Evolutionary conservation across 2,888 invertebrate species (phyloP), one percentile per base, ranked within the genome.

Genomic region (Rhingia campestris): DNA sequence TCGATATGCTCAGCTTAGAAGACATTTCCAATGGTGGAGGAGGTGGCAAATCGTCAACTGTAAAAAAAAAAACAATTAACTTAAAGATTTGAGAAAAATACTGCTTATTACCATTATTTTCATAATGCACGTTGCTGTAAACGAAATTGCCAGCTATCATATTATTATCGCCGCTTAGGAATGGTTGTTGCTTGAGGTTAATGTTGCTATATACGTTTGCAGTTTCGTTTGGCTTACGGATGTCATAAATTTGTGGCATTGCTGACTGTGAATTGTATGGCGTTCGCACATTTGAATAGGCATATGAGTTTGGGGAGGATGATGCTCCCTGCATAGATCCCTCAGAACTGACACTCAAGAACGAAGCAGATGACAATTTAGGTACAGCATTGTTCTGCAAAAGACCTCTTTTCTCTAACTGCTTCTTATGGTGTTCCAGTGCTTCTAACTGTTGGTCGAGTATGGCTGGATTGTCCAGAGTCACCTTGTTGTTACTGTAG

Each of bases 1-100:
- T 93, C n/a, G 63, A 56, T 1, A 81, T 70, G 32, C 45, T 81
- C 6, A 92, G 91, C 12, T 92, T 59, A 87, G 91, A 72, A 88
- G 92, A 91, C 35, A 92, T 91, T 59, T 92, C 91, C n/a, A 93
- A 90, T 0, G 94, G 94, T 41, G 94, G 94, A 12, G 94, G 94
- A 4, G 95, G 95, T 86, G 94, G 91, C 88, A 94, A 93, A 88
- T 94, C 87, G 51, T 86, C 94, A 33, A 66, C 59, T 84, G 39
- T 30, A 4, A 22, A 2, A 22, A 22, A 22, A 22, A 22, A 22
- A 22, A 22, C 2, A 22, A 22, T 5, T 14, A 54, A 12, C 22
- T 22, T 22, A 22, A 22, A 1, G 22, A 2, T 22, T 22, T 41
- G 41, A 41, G 41, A 6, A 10, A 41, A n/a, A 47, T 12, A 2